Evolutionary conservation across 37 sponge, comb jelly and placozoan species (phyloP).

Genomic region (Ephydatia muelleri): DNA sequence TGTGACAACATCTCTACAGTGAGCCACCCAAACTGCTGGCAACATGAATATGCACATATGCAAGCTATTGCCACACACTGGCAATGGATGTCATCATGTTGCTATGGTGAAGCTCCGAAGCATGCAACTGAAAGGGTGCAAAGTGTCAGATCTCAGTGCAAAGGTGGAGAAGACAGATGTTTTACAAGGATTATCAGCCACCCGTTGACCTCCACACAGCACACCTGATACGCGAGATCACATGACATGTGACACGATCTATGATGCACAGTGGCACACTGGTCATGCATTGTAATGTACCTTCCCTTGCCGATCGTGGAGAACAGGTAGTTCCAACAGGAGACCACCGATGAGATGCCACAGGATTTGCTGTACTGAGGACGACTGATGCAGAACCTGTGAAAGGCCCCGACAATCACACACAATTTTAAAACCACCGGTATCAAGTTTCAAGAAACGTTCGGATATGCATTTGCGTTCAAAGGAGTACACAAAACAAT

Average conservation of each 20-base stretch:
- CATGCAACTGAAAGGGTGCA: too few relatives aligned
- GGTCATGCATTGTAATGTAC: conserved; percentile 19
- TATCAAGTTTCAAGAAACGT: too few relatives aligned
- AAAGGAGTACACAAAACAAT: too few relatives aligned
- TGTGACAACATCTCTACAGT: too few relatives aligned
- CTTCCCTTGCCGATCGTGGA: conserved; percentile 73
- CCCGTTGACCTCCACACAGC: neutral
- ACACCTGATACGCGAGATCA: neutral
- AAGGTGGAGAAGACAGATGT: neutral
- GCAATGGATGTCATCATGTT: too few relatives aligned
- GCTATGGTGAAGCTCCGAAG: too few relatives aligned
- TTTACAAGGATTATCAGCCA: too few relatives aligned
- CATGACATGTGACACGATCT: neutral
- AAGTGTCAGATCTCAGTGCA: neutral
- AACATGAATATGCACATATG: too few relatives aligned
- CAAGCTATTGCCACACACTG: too few relatives aligned
- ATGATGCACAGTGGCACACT: neutral
- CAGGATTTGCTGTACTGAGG: conserved; percentile 86
- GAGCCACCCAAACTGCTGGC: too few relatives aligned
- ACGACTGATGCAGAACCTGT: conserved; percentile 83
- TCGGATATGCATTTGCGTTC: too few relatives aligned
- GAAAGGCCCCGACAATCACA: neutral
- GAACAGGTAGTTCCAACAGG: conserved; percentile 88
- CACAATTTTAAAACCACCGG: neutral
- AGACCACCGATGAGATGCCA: conserved; percentile 83